phyloP scores from a whole-genome alignment of 2,888 invertebrate species.

The Dryocosmus kuriphilus region DNA sequence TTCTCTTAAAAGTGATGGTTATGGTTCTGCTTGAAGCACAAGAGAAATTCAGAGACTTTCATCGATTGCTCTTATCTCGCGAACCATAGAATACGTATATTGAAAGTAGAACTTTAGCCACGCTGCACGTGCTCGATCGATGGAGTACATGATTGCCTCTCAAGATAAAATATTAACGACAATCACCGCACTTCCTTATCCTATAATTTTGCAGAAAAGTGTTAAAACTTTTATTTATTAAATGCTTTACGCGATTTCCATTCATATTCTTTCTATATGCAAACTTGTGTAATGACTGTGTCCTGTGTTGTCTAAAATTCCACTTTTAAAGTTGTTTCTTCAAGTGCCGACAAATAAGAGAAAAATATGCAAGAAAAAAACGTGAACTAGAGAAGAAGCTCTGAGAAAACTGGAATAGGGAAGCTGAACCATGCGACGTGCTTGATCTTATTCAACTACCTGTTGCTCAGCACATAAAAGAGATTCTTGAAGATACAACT shows the following conservation, averaged over 20 bases:
- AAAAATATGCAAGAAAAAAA: slow-evolving; percentile 25
- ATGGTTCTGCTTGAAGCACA: slow-evolving; percentile 13
- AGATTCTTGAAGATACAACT: slow-evolving; percentile 52
- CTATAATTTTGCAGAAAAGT: background rate
- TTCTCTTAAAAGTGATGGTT: slow-evolving; percentile 30
- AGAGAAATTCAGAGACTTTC: slow-evolving; percentile 36
- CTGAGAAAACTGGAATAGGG: slow-evolving; percentile 10
- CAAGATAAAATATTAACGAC: slow-evolving; percentile 28
- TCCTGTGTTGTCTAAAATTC: background rate
- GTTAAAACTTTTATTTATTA: background rate
- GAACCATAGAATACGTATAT: slow-evolving; percentile 34
- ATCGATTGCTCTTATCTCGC: slow-evolving; percentile 36
- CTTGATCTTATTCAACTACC: slow-evolving; percentile 49
- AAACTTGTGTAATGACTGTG: no score
- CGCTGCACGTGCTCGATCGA: slow-evolving; percentile 29
- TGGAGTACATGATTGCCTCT: slow-evolving; percentile 18
- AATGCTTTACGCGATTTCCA: no score
- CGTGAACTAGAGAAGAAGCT: slow-evolving; percentile 36
- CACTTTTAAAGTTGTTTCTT: background rate
- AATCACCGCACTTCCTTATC: slow-evolving; percentile 25
- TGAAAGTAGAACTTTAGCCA: slow-evolving; percentile 39
- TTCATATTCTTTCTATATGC: no score
- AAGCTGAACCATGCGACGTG: slow-evolving; percentile 15
- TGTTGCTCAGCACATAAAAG: slow-evolving; percentile 51
- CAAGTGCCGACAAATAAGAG: slow-evolving; percentile 37